Conservation (phyloP, 2,797 vertebrate species). For the Mus minutoides region DNA sequence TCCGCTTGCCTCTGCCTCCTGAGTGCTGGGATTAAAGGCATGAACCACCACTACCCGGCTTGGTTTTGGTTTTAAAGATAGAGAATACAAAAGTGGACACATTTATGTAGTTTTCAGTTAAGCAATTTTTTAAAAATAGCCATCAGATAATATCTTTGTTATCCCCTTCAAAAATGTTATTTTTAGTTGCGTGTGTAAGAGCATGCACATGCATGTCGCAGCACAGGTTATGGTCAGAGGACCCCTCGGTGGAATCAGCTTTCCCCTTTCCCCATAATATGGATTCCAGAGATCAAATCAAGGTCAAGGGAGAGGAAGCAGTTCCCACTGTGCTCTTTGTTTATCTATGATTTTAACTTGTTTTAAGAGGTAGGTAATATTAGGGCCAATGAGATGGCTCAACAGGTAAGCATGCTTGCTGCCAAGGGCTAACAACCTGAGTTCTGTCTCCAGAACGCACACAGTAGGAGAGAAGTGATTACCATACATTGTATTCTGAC, state of each 20-base stretch:
- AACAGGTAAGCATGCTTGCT: background rate
- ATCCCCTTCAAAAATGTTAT: background rate
- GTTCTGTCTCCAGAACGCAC: background rate
- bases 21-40: too few relatives aligned
- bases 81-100: background rate
- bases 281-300: background rate
- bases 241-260: background rate
- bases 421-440: background rate
- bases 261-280: background rate
- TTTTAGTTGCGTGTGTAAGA: background rate
- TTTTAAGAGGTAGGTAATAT: slow-evolving; percentile 17
- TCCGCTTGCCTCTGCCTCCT: too few relatives aligned
- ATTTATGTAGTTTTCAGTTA: slow-evolving; percentile 24
- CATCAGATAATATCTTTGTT: background rate
- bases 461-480: background rate
- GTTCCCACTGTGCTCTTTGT: background rate
- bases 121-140: slow-evolving; percentile 30
- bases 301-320: background rate
- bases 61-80: slow-evolving; percentile 31
- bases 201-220: background rate
- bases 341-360: background rate
- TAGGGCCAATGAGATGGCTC: background rate
- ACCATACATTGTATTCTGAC: background rate
- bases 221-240: background rate
- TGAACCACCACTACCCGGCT: too few relatives aligned